Conservation (phyloP, 1,140 invertebrate species). For the Apis mellifera region DNA sequence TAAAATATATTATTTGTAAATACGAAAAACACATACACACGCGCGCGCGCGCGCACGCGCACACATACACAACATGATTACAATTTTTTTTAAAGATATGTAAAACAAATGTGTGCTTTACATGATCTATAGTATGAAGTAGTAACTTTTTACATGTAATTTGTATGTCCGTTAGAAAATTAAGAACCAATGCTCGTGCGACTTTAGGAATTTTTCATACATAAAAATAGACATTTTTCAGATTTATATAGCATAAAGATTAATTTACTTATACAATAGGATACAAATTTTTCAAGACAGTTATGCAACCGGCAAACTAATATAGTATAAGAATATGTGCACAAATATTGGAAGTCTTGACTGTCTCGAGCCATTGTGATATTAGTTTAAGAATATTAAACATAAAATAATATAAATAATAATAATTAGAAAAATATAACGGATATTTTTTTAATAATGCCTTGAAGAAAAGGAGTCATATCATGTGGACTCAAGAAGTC, state of each 20-base stretch:
- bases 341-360: slow-evolving; percentile 70
- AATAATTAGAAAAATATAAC: slow-evolving; percentile 65
- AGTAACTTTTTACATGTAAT: slow-evolving; percentile 62
- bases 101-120: slow-evolving; percentile 33
- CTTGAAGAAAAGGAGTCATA: slow-evolving; percentile 61
- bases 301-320: slow-evolving; percentile 40
- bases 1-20: slow-evolving; percentile 53
- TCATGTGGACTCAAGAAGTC: slow-evolving; percentile 58
- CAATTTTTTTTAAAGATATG: slow-evolving; percentile 20
- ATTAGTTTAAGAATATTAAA: slow-evolving; percentile 76
- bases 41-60: no score
- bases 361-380: slow-evolving; percentile 79
- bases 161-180: slow-evolving; percentile 60
- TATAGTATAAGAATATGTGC: slow-evolving; percentile 46
- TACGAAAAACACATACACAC: slow-evolving; percentile 15
- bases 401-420: slow-evolving; percentile 68
- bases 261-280: slow-evolving; percentile 47
- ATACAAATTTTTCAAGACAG: slow-evolving; percentile 49
- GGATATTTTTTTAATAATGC: slow-evolving; percentile 75
- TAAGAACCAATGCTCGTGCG: slow-evolving; percentile 50
- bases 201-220: slow-evolving; percentile 63
- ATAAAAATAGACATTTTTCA: slow-evolving; percentile 57
- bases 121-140: slow-evolving; percentile 42
- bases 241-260: slow-evolving; percentile 55
- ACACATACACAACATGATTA: slow-evolving; percentile 1